Conservation (phyloP, 2,113 vertebrate genomes). For the Laticauda colubrina region DNA sequence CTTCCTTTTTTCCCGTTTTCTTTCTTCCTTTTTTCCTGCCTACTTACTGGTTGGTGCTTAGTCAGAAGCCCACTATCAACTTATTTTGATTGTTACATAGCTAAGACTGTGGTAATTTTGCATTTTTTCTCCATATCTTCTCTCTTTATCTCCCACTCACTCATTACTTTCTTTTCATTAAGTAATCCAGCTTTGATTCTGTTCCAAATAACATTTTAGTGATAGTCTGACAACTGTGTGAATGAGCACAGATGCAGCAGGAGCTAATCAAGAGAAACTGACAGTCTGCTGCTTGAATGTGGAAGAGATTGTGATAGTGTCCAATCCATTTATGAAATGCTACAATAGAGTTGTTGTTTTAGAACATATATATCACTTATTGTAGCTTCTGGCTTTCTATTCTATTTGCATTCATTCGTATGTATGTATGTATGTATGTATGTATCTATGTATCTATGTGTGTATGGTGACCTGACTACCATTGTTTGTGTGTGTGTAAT, state of each 20-base stretch:
- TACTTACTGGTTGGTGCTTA: not conserved
- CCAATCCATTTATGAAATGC: not conserved
- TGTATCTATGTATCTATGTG: not conserved
- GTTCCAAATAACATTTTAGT: not conserved
- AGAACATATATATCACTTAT: not conserved
- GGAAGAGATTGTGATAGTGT: not conserved
- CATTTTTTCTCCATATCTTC: not conserved
- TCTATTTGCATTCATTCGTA: not conserved
- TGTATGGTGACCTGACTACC: too few relatives aligned
- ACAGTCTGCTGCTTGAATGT: not conserved
- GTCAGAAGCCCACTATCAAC: not conserved
- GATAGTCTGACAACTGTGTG: not conserved
- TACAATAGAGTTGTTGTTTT: not conserved
- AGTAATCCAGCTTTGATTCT: not conserved
- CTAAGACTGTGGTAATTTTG: not conserved
- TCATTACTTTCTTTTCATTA: not conserved
- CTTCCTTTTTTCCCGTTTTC: not conserved
- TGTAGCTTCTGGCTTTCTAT: not conserved
- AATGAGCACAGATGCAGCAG: not conserved
- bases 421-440: too few relatives aligned
- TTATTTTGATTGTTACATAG: not conserved
- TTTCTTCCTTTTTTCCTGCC: not conserved
- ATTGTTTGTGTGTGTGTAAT: too few relatives aligned
- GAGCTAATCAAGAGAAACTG: not conserved
- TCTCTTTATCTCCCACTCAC: not conserved